Percentiles rank a stretch among this genome's conserved stretches.
phyloP scores from a whole-genome alignment of 2,113 vertebrate genomes.

The Istiophorus platypterus region DNA sequence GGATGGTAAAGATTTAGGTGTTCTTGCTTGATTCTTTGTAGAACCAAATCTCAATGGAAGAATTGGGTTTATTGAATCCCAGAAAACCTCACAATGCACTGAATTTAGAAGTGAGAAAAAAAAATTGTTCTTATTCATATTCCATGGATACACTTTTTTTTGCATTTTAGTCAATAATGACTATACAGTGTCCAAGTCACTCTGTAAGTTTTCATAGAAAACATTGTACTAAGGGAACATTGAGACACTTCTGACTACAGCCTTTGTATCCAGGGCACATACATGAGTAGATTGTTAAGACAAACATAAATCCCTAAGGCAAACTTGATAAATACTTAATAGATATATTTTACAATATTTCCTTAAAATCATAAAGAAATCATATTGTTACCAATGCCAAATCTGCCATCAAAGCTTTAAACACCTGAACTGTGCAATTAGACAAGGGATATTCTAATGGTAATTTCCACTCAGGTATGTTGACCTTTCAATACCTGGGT shows the following conservation, averaged over 20 bases:
- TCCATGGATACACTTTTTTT: not conserved
- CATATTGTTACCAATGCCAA: not conserved
- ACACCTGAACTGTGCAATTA: not conserved
- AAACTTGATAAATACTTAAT: not conserved
- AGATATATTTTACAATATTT: not conserved
- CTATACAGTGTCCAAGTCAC: not conserved
- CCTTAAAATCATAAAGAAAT: not conserved
- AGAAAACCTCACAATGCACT: not conserved
- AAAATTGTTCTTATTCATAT: not conserved
- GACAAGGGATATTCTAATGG: not conserved
- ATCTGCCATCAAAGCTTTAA: not conserved
- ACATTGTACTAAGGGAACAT: not conserved
- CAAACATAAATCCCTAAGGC: not conserved
- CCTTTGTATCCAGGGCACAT: conserved; percentile 20
- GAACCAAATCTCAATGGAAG: not conserved
- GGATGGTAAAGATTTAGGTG: not conserved
- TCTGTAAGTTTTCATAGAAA: not conserved
- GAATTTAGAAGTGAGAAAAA: not conserved
- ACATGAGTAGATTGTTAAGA: not conserved
- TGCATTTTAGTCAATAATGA: not conserved
- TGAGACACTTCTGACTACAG: conserved; percentile 15
- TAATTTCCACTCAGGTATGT: not conserved
- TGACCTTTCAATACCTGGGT: not conserved
- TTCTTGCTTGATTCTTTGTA: conserved; percentile 6
- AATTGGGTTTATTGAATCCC: not conserved